A percentile compares a stretch with the other conserved stretches of the same genome.
These are phyloP conservation scores for Drosophila heteroneura DNA, from an alignment of 2,888 invertebrate species.

Conservation along the genomic window DNA sequence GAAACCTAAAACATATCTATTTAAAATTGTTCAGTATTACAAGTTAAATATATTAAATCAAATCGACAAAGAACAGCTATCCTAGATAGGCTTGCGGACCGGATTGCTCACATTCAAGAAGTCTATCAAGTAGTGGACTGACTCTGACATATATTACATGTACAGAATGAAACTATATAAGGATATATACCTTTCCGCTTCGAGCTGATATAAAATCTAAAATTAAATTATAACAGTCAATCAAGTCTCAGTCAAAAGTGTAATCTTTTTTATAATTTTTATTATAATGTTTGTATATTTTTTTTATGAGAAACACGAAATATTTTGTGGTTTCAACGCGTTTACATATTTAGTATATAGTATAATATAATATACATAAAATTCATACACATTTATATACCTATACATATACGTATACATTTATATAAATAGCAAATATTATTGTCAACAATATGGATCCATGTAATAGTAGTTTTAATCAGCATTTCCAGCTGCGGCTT, in stretches of 20 bases:
- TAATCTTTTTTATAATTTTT: not conserved
- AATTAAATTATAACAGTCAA: not conserved
- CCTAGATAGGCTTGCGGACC: not conserved
- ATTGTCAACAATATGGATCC: constrained; percentile 76
- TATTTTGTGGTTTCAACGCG: constrained; percentile 48
- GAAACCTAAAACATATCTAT: not conserved
- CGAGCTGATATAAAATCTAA: not conserved
- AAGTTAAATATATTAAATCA: not conserved
- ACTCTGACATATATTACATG: not conserved
- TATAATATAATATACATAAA: constrained; percentile 53
- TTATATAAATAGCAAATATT: constrained; percentile 72
- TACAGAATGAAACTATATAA: not conserved
- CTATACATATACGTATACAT: constrained; percentile 40
- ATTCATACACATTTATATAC: constrained; percentile 49
- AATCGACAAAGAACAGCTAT: not conserved
- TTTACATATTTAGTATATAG: constrained; percentile 33
- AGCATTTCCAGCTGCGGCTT: constrained; percentile 61
- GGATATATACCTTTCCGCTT: not conserved
- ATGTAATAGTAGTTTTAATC: constrained; percentile 44
- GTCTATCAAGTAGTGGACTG: not conserved
- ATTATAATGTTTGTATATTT: constrained; percentile 3
- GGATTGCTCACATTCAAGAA: not conserved
- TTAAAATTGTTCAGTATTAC: not conserved
- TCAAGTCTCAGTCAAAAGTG: not conserved
- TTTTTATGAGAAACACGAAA: constrained; percentile 34